Evolutionary conservation across 2,888 invertebrate genomes (phyloP).

Genomic region (Xanthostigma xanthostigma): DNA sequence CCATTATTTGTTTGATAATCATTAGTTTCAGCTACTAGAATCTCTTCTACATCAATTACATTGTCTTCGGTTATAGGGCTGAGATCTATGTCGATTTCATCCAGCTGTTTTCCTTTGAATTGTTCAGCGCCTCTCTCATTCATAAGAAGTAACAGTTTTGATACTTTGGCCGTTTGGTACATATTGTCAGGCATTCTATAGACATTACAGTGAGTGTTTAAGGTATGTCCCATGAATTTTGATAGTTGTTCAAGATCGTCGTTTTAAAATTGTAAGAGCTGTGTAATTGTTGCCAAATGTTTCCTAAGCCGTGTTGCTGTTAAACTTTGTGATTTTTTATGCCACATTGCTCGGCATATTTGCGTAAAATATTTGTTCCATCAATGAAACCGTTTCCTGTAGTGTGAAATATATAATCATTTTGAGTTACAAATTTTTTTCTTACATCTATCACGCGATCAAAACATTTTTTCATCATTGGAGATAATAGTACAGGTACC

Average conservation of each 20-base stretch:
- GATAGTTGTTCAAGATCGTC: slow-evolving; percentile 11
- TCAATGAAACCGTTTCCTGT: slow-evolving; percentile 9
- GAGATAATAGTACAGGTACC: slow-evolving; percentile 11
- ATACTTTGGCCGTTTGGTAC: slow-evolving; percentile 12
- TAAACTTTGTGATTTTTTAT: slow-evolving; percentile 5
- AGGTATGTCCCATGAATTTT: slow-evolving; percentile 12
- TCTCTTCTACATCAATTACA: too few species aligned
- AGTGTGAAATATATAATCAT: slow-evolving; percentile 9
- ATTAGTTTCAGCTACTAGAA: too few species aligned
- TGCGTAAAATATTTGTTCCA: slow-evolving; percentile 12
- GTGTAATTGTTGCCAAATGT: slow-evolving; percentile 11
- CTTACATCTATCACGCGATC: too few species aligned
- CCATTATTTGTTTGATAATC: too few species aligned
- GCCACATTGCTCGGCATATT: slow-evolving; percentile 11
- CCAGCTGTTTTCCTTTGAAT: slow-evolving; percentile 9
- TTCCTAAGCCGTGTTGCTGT: slow-evolving; percentile 11
- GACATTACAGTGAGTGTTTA: slow-evolving; percentile 8
- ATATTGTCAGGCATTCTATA: slow-evolving; percentile 11
- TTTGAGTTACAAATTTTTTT: slow-evolving; percentile 9
- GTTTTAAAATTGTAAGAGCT: slow-evolving; percentile 8
- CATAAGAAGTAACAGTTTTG: slow-evolving; percentile 9
- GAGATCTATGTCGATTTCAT: slow-evolving; percentile 9
- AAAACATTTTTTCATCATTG: slow-evolving; percentile 11
- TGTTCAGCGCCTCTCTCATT: slow-evolving; percentile 6
- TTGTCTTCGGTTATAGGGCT: too few species aligned